Base-by-base conservation (phyloP, 2,113 vertebrate genomes). In the Gadus macrocephalus region DNA sequence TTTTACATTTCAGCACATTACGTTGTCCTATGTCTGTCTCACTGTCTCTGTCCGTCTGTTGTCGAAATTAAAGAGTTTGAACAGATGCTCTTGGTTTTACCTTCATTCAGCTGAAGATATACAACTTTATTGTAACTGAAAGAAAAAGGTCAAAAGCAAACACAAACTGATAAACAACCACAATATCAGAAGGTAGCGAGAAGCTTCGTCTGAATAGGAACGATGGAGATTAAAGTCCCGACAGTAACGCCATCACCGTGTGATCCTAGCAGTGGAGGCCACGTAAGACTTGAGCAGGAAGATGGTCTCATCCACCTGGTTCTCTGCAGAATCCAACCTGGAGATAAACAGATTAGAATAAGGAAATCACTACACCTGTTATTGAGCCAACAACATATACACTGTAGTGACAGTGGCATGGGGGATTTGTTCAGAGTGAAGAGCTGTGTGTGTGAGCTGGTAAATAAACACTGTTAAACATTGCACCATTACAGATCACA, bases 271-370 rank as follows among this genome's bases (percentile, higher is more conserved):
- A 2, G 91, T 86, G 49, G 91, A 88, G 62, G 71, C 87, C 5
- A 96, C 73, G 82, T 96, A 96, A 0, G 94, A 94, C 70, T 96
- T 94, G 53, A 98, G 79, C 14, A 96, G 89, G 70, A 98, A 97
- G 72, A 97, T 93, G 68, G 94, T 96, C 86, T 98, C 96, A 25
- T 97, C 96, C 15, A 97, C 96, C 73, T 97, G 95, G 82, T 93
- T 96, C 81, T 97, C 96, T 35, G 94, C 95, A 66, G 94, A 94
- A 64, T 98, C 96, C 61, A 97, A 83, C 90, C 96, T 86, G 5
- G 68, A 65, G 11, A 53, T 6, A 0, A 65, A 27, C 16, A 19
- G 2, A 49, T 49, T 49, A 1, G 8, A 49, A 49, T 49, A 11
- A 49, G 42, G 42, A 49, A 49, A 49, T 49, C 42, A 12, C 42